These are phyloP conservation scores for Ophraella communa DNA, from an alignment of 2,888 invertebrate genomes.

Conservation along the genomic window DNA sequence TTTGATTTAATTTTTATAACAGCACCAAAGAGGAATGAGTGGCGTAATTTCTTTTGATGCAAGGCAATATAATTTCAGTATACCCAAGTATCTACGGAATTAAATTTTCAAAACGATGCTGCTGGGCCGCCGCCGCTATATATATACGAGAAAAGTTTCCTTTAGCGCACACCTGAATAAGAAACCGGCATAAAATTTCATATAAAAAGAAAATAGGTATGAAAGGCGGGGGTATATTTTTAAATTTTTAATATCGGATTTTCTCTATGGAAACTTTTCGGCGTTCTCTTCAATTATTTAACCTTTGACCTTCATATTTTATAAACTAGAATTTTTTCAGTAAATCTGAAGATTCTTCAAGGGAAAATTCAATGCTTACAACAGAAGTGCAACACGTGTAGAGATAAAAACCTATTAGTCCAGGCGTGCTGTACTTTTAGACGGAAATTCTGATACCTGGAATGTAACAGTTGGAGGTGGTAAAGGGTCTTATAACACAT, in stretches of 20 bases:
- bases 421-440: no score
- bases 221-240: conserved; percentile 23
- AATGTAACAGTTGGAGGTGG: no score
- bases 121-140: conserved; percentile 10
- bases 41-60: conserved; percentile 62
- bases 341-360: no score
- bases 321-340: no score
- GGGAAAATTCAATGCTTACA: no score
- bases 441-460: no score
- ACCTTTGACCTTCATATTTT: neutral
- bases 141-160: conserved; percentile 44
- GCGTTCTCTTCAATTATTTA: conserved; percentile 7
- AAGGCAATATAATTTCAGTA: conserved; percentile 60
- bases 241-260: conserved; percentile 29
- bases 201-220: conserved; percentile 33
- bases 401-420: no score
- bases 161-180: conserved; percentile 51
- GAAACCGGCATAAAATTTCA: conserved; percentile 45
- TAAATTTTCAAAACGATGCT: conserved; percentile 49
- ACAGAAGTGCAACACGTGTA: no score
- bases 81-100: conserved; percentile 56
- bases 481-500: no score
- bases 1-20: conserved; percentile 62
- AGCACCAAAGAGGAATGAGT: conserved; percentile 59
- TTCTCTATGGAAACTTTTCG: conserved; percentile 9